A percentile compares a stretch with the other conserved stretches of the same genome.
These are phyloP conservation scores for Neodiprion virginianus DNA, from an alignment of 1,140 invertebrate species.

Conservation along the genomic window DNA sequence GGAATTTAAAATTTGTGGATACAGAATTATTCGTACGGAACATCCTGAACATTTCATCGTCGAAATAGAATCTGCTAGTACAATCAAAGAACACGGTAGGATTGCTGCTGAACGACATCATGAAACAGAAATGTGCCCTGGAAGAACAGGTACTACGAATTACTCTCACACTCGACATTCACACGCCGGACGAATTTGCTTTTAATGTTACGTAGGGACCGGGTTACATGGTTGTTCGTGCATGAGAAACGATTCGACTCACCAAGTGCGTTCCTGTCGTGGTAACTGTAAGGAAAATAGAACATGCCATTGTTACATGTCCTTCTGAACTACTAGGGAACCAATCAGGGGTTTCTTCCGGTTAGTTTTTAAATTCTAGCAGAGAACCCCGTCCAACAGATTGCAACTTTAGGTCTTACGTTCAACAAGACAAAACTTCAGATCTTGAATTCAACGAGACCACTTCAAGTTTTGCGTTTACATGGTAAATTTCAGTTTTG, in stretches of 20 bases:
- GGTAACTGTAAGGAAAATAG: neutral
- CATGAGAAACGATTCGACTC: slow-evolving; percentile 3
- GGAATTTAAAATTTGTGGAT: slow-evolving; percentile 9
- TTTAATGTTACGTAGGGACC: slow-evolving; percentile 4
- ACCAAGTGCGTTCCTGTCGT: slow-evolving; percentile 4
- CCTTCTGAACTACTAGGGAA: too few relatives aligned
- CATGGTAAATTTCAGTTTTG: too few relatives aligned
- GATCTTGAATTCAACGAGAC: too few relatives aligned
- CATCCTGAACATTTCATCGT: slow-evolving; percentile 35
- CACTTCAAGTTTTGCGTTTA: too few relatives aligned
- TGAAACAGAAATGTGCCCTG: neutral
- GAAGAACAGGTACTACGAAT: neutral
- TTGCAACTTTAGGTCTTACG: too few relatives aligned
- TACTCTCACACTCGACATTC: neutral
- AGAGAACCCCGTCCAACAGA: too few relatives aligned
- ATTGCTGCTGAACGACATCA: neutral
- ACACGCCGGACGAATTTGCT: slow-evolving; percentile 7
- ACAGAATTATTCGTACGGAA: slow-evolving; percentile 25
- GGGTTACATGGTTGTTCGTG: neutral
- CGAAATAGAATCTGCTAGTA: slow-evolving; percentile 16
- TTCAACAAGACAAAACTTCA: too few relatives aligned
- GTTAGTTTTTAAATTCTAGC: too few relatives aligned
- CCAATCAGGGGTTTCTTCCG: too few relatives aligned
- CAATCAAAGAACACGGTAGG: neutral
- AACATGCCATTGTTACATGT: too few relatives aligned